Percentiles rank a stretch among this genome's conserved stretches.
These are phyloP conservation scores for Argynnis bischoffii DNA, from an alignment of 2,888 invertebrate species.

Conservation along the genomic window DNA sequence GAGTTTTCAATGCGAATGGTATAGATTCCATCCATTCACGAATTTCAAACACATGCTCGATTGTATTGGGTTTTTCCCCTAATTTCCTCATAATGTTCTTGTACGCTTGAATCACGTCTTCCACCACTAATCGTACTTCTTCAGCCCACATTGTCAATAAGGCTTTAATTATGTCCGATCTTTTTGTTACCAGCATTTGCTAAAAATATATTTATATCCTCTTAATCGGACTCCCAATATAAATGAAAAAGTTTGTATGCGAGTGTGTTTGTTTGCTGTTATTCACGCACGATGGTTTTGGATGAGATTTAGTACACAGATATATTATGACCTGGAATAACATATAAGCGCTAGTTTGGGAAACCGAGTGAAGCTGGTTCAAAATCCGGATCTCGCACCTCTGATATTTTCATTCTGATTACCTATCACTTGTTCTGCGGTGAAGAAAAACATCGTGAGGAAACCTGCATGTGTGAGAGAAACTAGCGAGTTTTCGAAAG, in stretches of 20 bases:
- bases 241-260: neutral
- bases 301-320: too few relatives aligned
- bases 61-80: conserved; percentile 87
- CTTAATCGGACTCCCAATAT: neutral
- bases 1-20: conserved; percentile 84
- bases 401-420: too few relatives aligned
- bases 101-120: conserved; percentile 81
- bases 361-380: too few relatives aligned
- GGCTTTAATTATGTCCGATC: conserved; percentile 85
- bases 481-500: too few relatives aligned
- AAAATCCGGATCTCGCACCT: too few relatives aligned
- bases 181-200: conserved; percentile 86
- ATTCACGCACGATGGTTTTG: too few relatives aligned
- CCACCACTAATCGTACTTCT: conserved; percentile 85
- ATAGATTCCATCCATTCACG: conserved; percentile 91
- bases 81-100: conserved; percentile 84
- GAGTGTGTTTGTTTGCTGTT: too few relatives aligned
- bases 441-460: too few relatives aligned
- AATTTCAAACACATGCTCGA: conserved; percentile 91
- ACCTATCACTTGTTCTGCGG: too few relatives aligned
- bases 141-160: conserved; percentile 88
- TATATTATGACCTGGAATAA: too few relatives aligned
- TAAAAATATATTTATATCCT: conserved; percentile 54
- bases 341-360: too few relatives aligned
- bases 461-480: too few relatives aligned